Conservation (phyloP, 2,888 invertebrate species). For the Mallateleia sp. region DNA sequence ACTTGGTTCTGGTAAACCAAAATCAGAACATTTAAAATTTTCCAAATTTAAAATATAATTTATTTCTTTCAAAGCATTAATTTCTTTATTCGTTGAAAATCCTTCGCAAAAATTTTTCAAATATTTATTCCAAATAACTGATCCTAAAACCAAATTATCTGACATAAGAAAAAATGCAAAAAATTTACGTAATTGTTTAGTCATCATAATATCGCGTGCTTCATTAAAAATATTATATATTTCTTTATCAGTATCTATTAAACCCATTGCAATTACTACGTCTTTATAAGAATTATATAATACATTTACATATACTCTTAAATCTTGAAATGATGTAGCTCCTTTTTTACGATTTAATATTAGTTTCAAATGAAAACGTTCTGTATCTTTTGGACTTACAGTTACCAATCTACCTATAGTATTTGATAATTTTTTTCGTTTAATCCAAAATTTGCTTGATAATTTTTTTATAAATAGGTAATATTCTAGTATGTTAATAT, state of each 20-base stretch:
- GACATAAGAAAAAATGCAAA: slow-evolving; percentile 27
- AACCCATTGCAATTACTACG: slow-evolving; percentile 41
- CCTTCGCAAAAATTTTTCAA: slow-evolving; percentile 41
- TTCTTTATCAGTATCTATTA: slow-evolving; percentile 36
- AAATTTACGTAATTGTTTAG: slow-evolving; percentile 26
- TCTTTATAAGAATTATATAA: slow-evolving; percentile 38
- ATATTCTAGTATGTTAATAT: slow-evolving; percentile 39
- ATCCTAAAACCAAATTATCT: slow-evolving; percentile 32
- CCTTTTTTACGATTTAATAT: slow-evolving; percentile 49
- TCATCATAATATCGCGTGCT: slow-evolving; percentile 4
- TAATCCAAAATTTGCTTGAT: slow-evolving; percentile 13
- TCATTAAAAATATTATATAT: slow-evolving; percentile 34
- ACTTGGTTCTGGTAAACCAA: slow-evolving; percentile 36
- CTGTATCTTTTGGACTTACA: slow-evolving; percentile 56
- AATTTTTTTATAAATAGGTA: not conserved
- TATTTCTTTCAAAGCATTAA: slow-evolving; percentile 26
- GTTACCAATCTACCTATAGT: slow-evolving; percentile 48
- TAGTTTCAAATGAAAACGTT: slow-evolving; percentile 67
- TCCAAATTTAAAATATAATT: slow-evolving; percentile 28
- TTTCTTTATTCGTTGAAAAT: slow-evolving; percentile 17
- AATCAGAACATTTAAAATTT: slow-evolving; percentile 42
- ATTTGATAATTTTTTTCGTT: slow-evolving; percentile 26
- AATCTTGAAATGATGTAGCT: slow-evolving; percentile 47
- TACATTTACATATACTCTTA: slow-evolving; percentile 51
- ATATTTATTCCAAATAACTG: slow-evolving; percentile 35